Evolutionary conservation across 2,113 vertebrate species (phyloP).

Genomic region (Centrocercus urophasianus): DNA sequence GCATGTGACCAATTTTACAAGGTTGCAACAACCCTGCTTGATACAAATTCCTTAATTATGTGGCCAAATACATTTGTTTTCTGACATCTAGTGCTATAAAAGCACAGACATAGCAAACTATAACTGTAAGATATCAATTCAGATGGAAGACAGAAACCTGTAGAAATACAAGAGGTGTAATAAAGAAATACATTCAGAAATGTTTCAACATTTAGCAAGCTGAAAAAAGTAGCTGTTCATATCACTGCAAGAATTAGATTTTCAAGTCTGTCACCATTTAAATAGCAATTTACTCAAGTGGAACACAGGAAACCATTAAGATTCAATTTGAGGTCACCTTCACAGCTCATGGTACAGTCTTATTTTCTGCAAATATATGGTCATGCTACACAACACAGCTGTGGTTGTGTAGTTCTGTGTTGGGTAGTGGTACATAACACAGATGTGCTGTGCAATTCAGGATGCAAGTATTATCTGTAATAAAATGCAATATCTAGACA

Average conservation of each 20-base stretch:
- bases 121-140: background rate
- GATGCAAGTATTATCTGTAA: background rate
- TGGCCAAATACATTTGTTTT: background rate
- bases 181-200: background rate
- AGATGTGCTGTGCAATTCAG: background rate
- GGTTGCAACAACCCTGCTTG: background rate
- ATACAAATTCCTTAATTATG: background rate
- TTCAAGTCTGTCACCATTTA: background rate
- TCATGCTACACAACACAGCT: background rate
- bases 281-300: background rate
- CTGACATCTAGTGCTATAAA: background rate
- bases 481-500: background rate
- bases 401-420: background rate
- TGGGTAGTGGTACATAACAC: background rate
- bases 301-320: background rate
- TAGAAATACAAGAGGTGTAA: background rate
- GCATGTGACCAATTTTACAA: background rate
- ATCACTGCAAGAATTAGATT: background rate
- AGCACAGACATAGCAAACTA: background rate
- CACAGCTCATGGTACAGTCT: background rate
- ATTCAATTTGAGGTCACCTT: conserved; percentile 33
- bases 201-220: background rate
- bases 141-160: background rate
- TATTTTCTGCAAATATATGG: background rate
- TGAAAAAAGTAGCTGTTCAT: background rate